phyloP scores from a whole-genome alignment of 37 sponge, comb jelly and placozoan genomes.

The Ianthella basta region DNA sequence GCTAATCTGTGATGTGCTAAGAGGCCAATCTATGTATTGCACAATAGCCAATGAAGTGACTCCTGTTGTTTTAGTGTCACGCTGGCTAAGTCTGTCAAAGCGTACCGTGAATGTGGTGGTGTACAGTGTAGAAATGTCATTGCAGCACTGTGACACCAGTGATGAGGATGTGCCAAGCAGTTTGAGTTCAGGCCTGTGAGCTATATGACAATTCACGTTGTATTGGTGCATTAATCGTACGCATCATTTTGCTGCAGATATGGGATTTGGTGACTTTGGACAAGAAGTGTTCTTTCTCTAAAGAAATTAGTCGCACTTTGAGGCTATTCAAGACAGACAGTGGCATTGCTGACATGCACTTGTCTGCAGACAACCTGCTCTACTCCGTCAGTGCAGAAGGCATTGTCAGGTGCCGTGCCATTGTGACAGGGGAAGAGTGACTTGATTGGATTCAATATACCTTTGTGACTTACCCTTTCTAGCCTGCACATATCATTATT shows the following conservation, averaged over 20 bases:
- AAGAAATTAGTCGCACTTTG: constrained; percentile 3
- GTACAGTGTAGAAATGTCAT: no score
- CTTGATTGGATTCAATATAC: no score
- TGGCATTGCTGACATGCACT: neutral
- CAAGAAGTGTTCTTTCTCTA: constrained; percentile 46
- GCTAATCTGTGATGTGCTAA: no score
- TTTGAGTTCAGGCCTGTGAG: neutral
- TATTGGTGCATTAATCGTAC: neutral
- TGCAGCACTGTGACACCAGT: no score
- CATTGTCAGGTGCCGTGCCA: constrained; percentile 23
- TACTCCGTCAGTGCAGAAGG: constrained; percentile 24
- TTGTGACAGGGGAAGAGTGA: neutral
- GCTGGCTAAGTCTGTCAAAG: no score
- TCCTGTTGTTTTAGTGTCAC: no score
- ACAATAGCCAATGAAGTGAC: no score
- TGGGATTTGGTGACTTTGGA: constrained; percentile 56
- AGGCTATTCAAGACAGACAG: constrained; percentile 27
- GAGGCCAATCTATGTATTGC: no score
- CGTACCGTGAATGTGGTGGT: no score
- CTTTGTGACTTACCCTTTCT: no score
- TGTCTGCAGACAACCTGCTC: neutral
- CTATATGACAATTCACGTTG: neutral
- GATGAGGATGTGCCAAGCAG: no score
- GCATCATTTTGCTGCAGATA: constrained; percentile 38
- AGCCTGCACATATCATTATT: no score